Conservation (phyloP, 1,140 invertebrate species). For the Varroa destructor region DNA sequence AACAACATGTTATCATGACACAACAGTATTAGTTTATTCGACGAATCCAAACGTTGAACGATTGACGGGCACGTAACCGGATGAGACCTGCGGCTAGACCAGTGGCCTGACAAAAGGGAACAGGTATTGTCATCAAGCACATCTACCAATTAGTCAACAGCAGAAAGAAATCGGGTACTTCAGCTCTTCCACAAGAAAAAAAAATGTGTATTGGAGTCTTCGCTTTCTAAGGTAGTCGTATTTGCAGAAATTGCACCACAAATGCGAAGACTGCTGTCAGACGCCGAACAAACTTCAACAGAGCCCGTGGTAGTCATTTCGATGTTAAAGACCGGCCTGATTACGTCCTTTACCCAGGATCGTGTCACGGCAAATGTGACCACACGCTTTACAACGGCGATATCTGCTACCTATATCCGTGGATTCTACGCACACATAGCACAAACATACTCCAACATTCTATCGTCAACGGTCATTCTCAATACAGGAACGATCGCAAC, state of each 20-base stretch:
- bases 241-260: neutral
- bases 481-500: slow-evolving; percentile 43
- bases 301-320: slow-evolving; percentile 1
- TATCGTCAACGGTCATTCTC: slow-evolving; percentile 35
- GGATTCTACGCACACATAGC: slow-evolving; percentile 73
- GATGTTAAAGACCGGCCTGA: slow-evolving; percentile 49
- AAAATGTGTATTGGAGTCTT: too few species aligned
- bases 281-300: neutral
- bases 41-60: too few species aligned
- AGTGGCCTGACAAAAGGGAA: too few species aligned
- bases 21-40: too few species aligned
- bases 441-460: slow-evolving; percentile 60
- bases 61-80: too few species aligned
- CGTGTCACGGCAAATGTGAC: slow-evolving; percentile 76
- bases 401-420: slow-evolving; percentile 69
- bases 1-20: too few species aligned
- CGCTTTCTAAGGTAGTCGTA: too few species aligned
- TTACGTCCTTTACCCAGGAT: slow-evolving; percentile 71
- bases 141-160: too few species aligned
- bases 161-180: too few species aligned
- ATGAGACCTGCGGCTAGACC: too few species aligned
- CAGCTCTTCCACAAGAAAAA: too few species aligned
- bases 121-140: too few species aligned
- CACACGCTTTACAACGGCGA: slow-evolving; percentile 74
- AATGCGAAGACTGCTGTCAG: slow-evolving; percentile 25